Conservation (phyloP, 1,140 invertebrate genomes). For the Ceratitis capitata region DNA sequence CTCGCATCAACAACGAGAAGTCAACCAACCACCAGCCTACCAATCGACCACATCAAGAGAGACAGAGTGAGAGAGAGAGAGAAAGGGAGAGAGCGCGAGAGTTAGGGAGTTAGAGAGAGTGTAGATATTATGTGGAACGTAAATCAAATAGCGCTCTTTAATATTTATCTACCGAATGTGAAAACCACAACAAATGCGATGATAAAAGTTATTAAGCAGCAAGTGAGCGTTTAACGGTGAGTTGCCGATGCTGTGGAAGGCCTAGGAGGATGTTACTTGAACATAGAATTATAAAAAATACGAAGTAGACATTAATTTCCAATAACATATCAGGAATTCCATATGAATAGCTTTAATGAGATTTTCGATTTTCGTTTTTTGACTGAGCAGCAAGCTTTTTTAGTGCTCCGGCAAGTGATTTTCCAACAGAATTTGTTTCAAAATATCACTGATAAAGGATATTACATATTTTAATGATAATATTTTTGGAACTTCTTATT, state of each 20-base stretch:
- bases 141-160: not conserved
- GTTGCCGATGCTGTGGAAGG: not conserved
- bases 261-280: not conserved
- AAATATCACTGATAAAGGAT: no score
- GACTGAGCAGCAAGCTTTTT: no score
- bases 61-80: no score
- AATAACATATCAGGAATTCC: not conserved
- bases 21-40: not conserved
- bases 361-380: no score
- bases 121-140: slow-evolving; percentile 14
- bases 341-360: not conserved
- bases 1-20: not conserved
- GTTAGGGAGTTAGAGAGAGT: not conserved
- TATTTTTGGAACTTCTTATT: no score
- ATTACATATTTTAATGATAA: no score
- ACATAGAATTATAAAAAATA: no score
- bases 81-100: no score
- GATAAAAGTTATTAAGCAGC: not conserved
- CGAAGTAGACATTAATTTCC: not conserved
- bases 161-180: slow-evolving; percentile 22
- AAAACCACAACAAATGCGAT: slow-evolving; percentile 15
- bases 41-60: no score
- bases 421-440: no score
- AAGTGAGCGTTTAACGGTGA: not conserved
- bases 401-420: no score